phyloP scores from a whole-genome alignment of 2,888 invertebrate species.

The Dolomedes plantarius region DNA sequence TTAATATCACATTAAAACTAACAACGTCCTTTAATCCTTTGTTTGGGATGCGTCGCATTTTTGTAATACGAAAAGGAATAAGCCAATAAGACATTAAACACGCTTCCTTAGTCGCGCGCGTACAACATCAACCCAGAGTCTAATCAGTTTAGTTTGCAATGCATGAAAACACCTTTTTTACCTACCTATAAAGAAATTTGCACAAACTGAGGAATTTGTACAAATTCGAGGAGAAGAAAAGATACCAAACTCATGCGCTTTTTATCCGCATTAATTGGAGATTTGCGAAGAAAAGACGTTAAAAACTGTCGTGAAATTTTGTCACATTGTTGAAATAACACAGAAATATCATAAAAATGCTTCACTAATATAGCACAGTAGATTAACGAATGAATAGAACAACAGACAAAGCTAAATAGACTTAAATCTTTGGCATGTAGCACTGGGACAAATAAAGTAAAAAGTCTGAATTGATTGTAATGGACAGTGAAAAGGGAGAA shows the following conservation, averaged over 20 bases:
- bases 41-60: conserved; percentile 47
- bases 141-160: conserved; percentile 42
- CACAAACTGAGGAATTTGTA: background rate
- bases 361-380: too few relatives aligned
- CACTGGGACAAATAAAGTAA: too few relatives aligned
- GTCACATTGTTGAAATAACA: too few relatives aligned
- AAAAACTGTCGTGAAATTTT: background rate
- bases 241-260: background rate
- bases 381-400: too few relatives aligned
- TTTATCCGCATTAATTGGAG: conserved; percentile 18
- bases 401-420: too few relatives aligned
- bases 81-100: conserved; percentile 59
- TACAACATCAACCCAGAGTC: conserved; percentile 17
- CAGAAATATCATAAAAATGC: too few relatives aligned
- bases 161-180: conserved; percentile 29
- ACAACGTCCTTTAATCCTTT: conserved; percentile 65
- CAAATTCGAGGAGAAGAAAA: background rate
- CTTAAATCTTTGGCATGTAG: too few relatives aligned
- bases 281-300: background rate
- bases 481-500: too few relatives aligned
- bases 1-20: conserved; percentile 71
- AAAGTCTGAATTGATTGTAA: too few relatives aligned
- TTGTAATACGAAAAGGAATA: conserved; percentile 18
- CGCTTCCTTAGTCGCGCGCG: conserved; percentile 5
- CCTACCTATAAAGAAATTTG: background rate